These are phyloP conservation scores for Aethes cnicana DNA, from an alignment of 2,888 invertebrate species.

Conservation along the genomic window DNA sequence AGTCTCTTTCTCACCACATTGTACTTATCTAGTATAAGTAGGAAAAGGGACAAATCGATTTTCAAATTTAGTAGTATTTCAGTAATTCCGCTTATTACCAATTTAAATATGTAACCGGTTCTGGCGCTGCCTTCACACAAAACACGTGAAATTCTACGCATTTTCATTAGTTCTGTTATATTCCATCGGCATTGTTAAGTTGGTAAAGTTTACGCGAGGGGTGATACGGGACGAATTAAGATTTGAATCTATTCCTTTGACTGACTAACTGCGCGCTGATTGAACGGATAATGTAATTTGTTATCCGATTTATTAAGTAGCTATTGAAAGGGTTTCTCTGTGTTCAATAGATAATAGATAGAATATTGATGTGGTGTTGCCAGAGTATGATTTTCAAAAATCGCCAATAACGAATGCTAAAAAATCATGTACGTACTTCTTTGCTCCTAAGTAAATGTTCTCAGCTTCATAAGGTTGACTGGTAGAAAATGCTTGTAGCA, in stretches of 20 bases:
- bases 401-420: too few species aligned
- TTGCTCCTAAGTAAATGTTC: too few species aligned
- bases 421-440: too few species aligned
- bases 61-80: too few species aligned
- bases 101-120: not conserved
- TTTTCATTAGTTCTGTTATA: not conserved
- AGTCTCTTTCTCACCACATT: too few species aligned
- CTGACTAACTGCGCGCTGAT: slow-evolving; percentile 17
- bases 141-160: not conserved
- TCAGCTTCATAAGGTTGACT: too few species aligned
- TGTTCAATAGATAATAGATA: slow-evolving; percentile 15
- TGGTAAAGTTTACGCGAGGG: slow-evolving; percentile 4
- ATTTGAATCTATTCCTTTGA: slow-evolving; percentile 16
- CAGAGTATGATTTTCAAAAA: too few species aligned
- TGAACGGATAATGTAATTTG: slow-evolving; percentile 8
- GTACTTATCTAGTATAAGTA: too few species aligned
- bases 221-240: slow-evolving; percentile 7
- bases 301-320: slow-evolving; percentile 21
- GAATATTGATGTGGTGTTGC: too few species aligned
- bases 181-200: not conserved
- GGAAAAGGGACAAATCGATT: too few species aligned
- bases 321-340: slow-evolving; percentile 6
- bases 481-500: too few species aligned
- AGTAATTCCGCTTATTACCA: too few species aligned
- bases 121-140: slow-evolving; percentile 5